These are phyloP conservation scores for Formicarius rufipectus DNA, from an alignment of 2,113 vertebrate species.

Conservation along the genomic window DNA sequence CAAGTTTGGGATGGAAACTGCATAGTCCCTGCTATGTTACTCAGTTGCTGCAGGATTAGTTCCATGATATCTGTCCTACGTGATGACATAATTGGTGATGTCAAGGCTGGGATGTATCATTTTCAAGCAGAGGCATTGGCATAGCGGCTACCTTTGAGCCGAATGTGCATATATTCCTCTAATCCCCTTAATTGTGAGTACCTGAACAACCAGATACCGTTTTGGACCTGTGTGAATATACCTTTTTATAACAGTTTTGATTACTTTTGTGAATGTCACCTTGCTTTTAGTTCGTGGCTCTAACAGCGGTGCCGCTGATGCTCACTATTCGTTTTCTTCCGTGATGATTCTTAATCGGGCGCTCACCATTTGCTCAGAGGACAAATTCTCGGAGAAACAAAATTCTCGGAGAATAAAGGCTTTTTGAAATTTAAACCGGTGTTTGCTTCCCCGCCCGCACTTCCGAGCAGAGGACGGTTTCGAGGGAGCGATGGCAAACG, in stretches of 20 bases:
- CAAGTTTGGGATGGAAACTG: not conserved
- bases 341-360: fast-evolving
- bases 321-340: fast-evolving
- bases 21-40: not conserved
- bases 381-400: fast-evolving
- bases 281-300: fast-evolving
- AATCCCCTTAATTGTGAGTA: not conserved
- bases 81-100: not conserved
- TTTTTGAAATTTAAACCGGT: fast-evolving
- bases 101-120: not conserved
- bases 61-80: not conserved
- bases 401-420: fast-evolving
- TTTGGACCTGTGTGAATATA: not conserved
- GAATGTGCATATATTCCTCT: not conserved
- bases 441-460: not conserved
- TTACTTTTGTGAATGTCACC: not conserved
- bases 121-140: not conserved
- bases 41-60: not conserved
- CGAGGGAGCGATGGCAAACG: too few relatives aligned
- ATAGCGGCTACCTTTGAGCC: not conserved
- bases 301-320: fast-evolving
- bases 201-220: fast-evolving
- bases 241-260: not conserved
- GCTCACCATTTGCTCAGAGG: too few relatives aligned
- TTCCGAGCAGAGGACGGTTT: too few relatives aligned